Evolutionary conservation across 2,888 invertebrate genomes (phyloP), one percentile per base, ranked within the genome.

Genomic region (Acrobasis repandana): DNA sequence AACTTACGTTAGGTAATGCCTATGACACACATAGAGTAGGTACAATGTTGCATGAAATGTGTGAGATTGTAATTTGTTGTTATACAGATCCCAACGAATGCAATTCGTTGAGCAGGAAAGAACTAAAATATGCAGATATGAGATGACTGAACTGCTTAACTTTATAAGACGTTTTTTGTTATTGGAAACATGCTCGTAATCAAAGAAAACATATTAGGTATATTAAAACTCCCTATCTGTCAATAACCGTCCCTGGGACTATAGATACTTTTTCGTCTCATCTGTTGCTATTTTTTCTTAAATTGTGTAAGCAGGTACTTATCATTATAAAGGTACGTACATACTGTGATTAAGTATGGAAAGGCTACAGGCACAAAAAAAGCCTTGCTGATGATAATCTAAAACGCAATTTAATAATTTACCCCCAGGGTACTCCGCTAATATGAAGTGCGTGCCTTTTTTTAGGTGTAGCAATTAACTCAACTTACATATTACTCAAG

Each of bases 1-100:
- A 54, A 54, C 54, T 54, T 15, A 38, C 38, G 38, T 54, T 18
- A 54, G 38, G 36, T 54, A 38, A 54, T 54, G 51, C 10, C 51
- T 54, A 20, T 54, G 54, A 54, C 43, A 38, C 9, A 54, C 54
- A 54, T 54, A 38, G 5, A 28, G 36, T 20, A 18, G 38, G 38
- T 38, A 4, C 43, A 43, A 11, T 43, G n/a, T 43, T 14, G n/a
- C 5, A 6, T 43, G 43, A 43, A 43, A 11, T 14, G 11, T 43
- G 4, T 14, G 2, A 14, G 43, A 3, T n/a, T 43, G 11, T 3
- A 14, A 43, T 43, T 43, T 1, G 11, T 43, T 43, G 14, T 11
- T 43, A 3, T 43, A 4, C 14, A 14, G 43, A 28, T 28, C 28
- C 8, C 28, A 8, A 6, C 28, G 28, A 20, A 28, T 28, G 6